Conservation (phyloP, 2,113 vertebrate genomes). For the Apus apus region DNA sequence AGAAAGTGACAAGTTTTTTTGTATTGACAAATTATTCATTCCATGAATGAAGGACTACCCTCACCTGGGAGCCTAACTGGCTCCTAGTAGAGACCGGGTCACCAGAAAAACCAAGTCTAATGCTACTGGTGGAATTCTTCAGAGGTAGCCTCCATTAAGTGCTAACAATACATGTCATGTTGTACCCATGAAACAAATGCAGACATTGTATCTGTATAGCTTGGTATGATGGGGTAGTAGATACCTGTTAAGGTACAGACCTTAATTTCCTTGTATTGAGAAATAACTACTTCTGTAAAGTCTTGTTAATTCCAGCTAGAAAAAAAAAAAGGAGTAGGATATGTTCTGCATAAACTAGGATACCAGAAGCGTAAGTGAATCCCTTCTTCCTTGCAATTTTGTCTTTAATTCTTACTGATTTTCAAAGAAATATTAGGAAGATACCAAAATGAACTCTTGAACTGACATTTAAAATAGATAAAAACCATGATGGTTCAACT, state of each 20-base stretch:
- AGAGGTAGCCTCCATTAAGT: neutral
- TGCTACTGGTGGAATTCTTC: neutral
- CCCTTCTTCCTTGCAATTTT: neutral
- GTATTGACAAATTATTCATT: neutral
- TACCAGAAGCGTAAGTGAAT: neutral
- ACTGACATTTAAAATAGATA: neutral
- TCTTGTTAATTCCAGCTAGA: neutral
- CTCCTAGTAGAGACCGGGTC: neutral
- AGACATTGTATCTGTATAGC: neutral
- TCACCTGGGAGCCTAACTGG: neutral
- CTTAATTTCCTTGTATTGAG: neutral
- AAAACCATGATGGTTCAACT: neutral
- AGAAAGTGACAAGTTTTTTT: neutral
- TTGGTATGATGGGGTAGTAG: neutral
- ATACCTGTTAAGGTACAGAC: neutral
- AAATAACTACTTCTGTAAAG: neutral
- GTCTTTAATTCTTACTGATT: neutral
- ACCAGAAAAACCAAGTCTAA: neutral
- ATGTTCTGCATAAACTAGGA: neutral
- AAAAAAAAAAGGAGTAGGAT: neutral
- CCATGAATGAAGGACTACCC: fast-evolving
- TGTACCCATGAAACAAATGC: neutral
- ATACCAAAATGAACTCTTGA: neutral
- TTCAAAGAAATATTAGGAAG: neutral
- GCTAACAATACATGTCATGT: fast-evolving